These are phyloP conservation scores for Phalacrocorax aristotelis DNA, from an alignment of 2,113 vertebrate genomes.

Conservation along the genomic window DNA sequence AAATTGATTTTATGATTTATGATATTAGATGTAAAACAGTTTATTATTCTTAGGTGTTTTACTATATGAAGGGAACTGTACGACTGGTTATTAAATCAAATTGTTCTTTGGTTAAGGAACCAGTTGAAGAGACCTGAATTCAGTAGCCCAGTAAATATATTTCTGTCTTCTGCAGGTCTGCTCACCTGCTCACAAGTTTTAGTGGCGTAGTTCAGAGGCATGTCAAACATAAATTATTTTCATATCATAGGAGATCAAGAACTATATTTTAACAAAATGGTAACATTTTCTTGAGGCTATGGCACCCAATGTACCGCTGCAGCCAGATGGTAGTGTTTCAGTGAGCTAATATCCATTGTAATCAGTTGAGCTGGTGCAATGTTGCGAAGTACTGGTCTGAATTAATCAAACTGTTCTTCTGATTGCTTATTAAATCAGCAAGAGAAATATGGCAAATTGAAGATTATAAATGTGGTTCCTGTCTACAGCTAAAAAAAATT, in stretches of 20 bases:
- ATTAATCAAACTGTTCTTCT: constrained; percentile 60
- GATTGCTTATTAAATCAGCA: constrained; percentile 58
- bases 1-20: neutral
- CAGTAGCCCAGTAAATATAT: neutral
- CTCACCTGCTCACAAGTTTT: neutral
- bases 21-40: neutral
- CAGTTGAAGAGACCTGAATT: neutral
- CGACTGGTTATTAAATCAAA: neutral
- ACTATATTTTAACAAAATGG: constrained; percentile 20
- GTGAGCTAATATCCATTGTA: constrained; percentile 46
- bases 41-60: neutral
- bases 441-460: constrained; percentile 25
- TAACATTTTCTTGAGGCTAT: neutral
- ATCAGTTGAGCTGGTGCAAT: constrained; percentile 23
- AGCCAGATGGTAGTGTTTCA: constrained; percentile 24
- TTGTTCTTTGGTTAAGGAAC: neutral
- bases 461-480: constrained; percentile 36
- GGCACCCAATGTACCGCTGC: neutral
- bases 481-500: constrained; percentile 47
- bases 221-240: neutral
- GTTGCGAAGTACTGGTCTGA: constrained; percentile 32
- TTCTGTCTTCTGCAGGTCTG: neutral
- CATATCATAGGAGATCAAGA: neutral
- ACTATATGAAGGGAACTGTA: neutral
- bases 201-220: neutral